Conservation (phyloP, 1,140 invertebrate species). For the Trachelipus rathkii region DNA sequence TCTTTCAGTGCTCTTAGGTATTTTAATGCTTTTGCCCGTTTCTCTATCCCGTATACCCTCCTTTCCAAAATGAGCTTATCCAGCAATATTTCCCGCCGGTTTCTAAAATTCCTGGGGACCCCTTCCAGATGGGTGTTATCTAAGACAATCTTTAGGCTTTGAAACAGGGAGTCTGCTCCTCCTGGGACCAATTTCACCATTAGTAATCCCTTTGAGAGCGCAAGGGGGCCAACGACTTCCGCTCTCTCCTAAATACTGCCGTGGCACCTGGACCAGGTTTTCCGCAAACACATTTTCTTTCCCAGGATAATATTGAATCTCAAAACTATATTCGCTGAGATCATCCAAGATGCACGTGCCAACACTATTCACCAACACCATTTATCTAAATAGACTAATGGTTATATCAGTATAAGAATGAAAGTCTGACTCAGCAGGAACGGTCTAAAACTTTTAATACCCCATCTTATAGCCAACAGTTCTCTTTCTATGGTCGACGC, state of each 20-base stretch:
- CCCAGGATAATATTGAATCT: not conserved
- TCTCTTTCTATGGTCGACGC: conserved; percentile 14
- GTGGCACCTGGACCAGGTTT: not conserved
- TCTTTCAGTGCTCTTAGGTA: too few species aligned
- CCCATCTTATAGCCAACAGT: not conserved
- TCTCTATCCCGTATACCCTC: too few species aligned
- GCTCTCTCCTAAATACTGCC: not conserved
- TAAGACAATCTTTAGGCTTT: too few species aligned
- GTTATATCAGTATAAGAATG: not conserved
- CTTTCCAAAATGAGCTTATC: too few species aligned
- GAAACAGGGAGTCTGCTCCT: too few species aligned
- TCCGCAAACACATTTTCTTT: not conserved
- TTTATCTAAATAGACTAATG: conserved; percentile 9
- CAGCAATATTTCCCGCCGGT: too few species aligned
- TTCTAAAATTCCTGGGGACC: too few species aligned
- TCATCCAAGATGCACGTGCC: conserved; percentile 8
- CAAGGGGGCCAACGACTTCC: not conserved
- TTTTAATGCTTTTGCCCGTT: too few species aligned
- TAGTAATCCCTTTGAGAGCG: not conserved
- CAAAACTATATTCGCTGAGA: not conserved
- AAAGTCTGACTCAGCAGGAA: conserved; percentile 1
- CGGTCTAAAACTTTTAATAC: conserved; percentile 3
- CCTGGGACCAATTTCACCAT: not conserved
- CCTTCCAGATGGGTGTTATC: too few species aligned
- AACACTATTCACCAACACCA: not conserved